Percentiles rank a stretch among this genome's conserved stretches.
phyloP scores from a whole-genome alignment of 2,113 vertebrate species.

The Semnornis frantzii region DNA sequence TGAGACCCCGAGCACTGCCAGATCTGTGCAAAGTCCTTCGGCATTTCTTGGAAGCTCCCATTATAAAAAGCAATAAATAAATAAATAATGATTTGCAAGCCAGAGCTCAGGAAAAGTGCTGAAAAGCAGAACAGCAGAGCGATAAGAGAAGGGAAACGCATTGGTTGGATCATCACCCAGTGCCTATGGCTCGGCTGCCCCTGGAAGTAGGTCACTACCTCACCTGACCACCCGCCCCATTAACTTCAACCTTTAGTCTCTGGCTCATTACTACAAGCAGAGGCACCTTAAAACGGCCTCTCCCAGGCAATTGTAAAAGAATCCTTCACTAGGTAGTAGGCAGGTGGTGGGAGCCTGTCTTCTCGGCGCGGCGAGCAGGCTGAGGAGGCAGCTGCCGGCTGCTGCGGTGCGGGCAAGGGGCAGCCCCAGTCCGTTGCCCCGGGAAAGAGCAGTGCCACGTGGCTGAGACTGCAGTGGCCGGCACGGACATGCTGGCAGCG shows the following conservation, averaged over 20 bases:
- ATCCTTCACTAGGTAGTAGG: background rate
- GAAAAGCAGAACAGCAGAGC: background rate
- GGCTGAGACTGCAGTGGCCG: conserved; percentile 9
- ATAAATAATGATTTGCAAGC: background rate
- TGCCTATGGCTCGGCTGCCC: background rate
- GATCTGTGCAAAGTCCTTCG: conserved; percentile 31
- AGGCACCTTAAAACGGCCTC: background rate
- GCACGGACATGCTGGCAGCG: background rate
- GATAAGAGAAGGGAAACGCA: conserved; percentile 47
- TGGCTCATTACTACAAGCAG: background rate
- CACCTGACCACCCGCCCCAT: conserved; percentile 37
- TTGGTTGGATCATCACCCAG: background rate
- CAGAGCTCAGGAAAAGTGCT: conserved; percentile 47
- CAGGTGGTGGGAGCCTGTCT: background rate
- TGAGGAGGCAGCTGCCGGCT: fast-evolving
- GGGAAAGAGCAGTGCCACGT: background rate
- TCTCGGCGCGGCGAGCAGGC: fast-evolving
- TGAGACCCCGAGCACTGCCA: background rate
- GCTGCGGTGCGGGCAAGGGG: background rate
- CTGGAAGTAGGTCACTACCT: conserved; percentile 56
- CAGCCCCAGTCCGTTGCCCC: background rate
- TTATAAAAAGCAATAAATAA: background rate
- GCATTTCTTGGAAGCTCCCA: conserved; percentile 27
- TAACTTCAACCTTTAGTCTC: conserved; percentile 55
- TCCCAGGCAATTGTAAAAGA: too few relatives aligned